These are phyloP conservation scores for Danio aesculapii DNA, from an alignment of 2,797 vertebrate species.

Conservation along the genomic window DNA sequence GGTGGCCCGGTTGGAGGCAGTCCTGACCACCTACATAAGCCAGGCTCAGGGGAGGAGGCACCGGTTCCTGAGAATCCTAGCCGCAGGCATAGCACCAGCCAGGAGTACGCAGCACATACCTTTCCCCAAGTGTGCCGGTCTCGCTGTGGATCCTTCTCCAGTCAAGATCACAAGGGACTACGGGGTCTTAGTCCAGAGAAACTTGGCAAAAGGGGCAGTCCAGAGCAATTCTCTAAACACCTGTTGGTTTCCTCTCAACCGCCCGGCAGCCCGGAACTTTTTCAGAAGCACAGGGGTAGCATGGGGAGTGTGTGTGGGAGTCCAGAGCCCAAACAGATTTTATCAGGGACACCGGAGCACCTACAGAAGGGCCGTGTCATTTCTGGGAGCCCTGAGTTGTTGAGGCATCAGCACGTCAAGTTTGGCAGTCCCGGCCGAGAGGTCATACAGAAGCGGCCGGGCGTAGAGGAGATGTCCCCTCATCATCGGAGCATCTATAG, in stretches of 20 bases:
- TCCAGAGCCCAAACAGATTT: conserved; percentile 84
- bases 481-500: conserved; percentile 95
- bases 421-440: conserved; percentile 83
- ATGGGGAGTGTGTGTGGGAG: conserved; percentile 69
- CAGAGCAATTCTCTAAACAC: conserved; percentile 77
- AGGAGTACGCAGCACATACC: conserved; percentile 87
- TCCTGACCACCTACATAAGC: conserved; percentile 77
- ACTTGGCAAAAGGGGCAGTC: conserved; percentile 81
- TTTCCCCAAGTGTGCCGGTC: conserved; percentile 80
- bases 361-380: conserved; percentile 87
- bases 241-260: conserved; percentile 79
- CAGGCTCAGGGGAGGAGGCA: conserved; percentile 48
- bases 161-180: conserved; percentile 83
- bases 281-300: conserved; percentile 84
- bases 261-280: conserved; percentile 86
- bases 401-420: conserved; percentile 87
- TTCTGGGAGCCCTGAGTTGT: conserved; percentile 89
- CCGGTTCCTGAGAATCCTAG: conserved; percentile 70
- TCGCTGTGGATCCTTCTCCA: conserved; percentile 77
- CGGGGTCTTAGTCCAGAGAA: conserved; percentile 87
- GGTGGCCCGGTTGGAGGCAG: conserved; percentile 71
- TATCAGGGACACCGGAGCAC: conserved; percentile 85
- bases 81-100: conserved; percentile 87
- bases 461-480: conserved; percentile 84
- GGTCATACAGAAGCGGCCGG: conserved; percentile 83